Conservation (phyloP, 2,888 invertebrate species). For the Diaphora mendica region DNA sequence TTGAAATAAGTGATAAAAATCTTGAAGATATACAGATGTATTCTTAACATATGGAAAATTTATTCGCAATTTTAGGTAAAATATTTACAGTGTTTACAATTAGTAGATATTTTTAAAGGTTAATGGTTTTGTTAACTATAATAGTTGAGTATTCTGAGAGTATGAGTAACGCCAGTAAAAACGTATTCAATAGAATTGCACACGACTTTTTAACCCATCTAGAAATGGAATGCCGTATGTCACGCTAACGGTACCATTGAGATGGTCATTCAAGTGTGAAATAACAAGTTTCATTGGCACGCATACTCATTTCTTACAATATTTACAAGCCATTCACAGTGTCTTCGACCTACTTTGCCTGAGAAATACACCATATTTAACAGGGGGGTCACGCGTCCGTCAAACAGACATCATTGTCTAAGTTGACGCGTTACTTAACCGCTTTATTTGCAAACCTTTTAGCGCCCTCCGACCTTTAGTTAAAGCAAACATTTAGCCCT, state of each 20-base stretch:
- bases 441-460: conserved; percentile 83
- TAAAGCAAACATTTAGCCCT: conserved; percentile 68
- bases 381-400: conserved; percentile 64
- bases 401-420: conserved; percentile 79
- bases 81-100: not conserved
- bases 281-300: conserved; percentile 5
- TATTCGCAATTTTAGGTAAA: not conserved
- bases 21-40: no score
- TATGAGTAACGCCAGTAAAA: not conserved
- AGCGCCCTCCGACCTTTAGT: conserved; percentile 77
- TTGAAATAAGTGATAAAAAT: no score
- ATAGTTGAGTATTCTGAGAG: no score
- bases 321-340: conserved; percentile 12
- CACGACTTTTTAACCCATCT: not conserved
- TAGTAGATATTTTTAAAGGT: not conserved
- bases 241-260: conserved; percentile 3
- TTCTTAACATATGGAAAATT: not conserved
- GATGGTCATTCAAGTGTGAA: conserved; percentile 8
- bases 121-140: not conserved
- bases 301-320: conserved; percentile 4
- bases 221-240: not conserved
- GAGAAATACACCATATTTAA: conserved; percentile 42
- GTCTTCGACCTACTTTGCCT: conserved; percentile 37
- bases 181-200: not conserved
- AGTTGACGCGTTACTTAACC: conserved; percentile 80